Base-by-base conservation (phyloP, 2,797 vertebrate genomes). In the Mus caroli region DNA sequence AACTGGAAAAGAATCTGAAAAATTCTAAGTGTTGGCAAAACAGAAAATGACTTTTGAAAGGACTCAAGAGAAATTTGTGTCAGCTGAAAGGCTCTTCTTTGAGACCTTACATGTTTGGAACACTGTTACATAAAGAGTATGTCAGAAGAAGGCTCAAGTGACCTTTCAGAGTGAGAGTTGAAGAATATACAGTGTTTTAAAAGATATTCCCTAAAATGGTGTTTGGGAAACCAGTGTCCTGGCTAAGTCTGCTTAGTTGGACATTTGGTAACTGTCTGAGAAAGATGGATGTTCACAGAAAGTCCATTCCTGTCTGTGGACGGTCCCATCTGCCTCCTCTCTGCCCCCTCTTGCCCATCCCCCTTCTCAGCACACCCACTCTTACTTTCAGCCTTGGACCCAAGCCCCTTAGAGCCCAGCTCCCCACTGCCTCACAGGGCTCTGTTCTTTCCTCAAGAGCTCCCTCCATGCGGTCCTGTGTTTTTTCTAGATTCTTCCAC, bases 1-100 rank as follows among this genome's bases (percentile, higher is more conserved):
- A 92, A 75, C 4, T 77, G 90, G 95, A 77, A 71, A 96, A 90
- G 80, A 95, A 94, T 91, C 54, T 76, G 71, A 83, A 96, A 89
- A 79, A 93, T 75, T 69, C 50, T 64, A 89, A 94, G 73, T 76
- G 90, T 88, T 96, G 92, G 93, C 58, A 71, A 89, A 86, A 91
- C 50, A 85, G 83, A 95, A 97, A 89, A 69, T 56, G 67, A 67
- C 83, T 93, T 90, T 83, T 78, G 58, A 92, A 89, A 92, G 77
- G 84, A 76, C 64, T 88, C 64, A 73, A 85, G 92, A 89, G 89
- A 93, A 94, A 92, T 78, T 14, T 13, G 19, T 86, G 40, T 86
- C 87, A 86, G 69, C 60, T 82, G 84, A 92, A 89, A n/a, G 88
- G 34, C 76, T 84, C 88, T 90, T 88, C 7, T n/a, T 54, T 58